Percentiles rank a stretch among this genome's conserved stretches.
Conservation (phyloP, 2,113 vertebrate genomes). For the Terrapene triunguis region DNA sequence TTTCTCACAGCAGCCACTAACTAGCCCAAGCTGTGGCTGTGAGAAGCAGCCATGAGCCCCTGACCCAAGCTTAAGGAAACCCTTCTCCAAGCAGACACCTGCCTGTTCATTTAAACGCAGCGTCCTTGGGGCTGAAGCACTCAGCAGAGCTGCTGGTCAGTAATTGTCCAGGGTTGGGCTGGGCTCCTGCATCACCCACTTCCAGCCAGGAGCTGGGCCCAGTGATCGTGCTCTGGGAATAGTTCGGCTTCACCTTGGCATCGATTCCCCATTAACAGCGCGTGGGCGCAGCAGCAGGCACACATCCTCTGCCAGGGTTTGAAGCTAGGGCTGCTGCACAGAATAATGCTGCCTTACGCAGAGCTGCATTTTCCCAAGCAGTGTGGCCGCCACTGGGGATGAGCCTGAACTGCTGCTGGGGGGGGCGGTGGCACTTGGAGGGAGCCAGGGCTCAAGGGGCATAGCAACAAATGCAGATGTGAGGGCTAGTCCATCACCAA, state of each 20-base stretch:
- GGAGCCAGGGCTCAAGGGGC: conserved; percentile 18
- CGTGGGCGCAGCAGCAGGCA: too few species aligned
- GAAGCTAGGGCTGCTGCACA: background rate
- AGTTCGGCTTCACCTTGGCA: background rate
- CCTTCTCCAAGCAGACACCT: background rate
- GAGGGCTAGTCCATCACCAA: background rate
- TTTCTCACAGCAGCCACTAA: background rate
- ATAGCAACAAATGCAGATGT: too few species aligned
- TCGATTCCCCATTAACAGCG: background rate
- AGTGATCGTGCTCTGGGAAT: background rate
- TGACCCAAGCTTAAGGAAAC: background rate
- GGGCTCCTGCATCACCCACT: background rate
- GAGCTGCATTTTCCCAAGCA: background rate
- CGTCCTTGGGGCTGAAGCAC: accelerated
- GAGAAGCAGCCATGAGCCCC: too few species aligned
- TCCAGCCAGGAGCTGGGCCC: background rate
- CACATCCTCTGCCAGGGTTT: background rate
- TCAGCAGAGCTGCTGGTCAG: accelerated
- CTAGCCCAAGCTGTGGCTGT: background rate
- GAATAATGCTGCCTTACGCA: accelerated
- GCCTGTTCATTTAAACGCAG: background rate
- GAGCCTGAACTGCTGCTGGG: background rate
- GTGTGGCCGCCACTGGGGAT: background rate
- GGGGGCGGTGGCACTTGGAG: conserved; percentile 63
- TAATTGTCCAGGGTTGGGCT: too few species aligned